Conservation (phyloP, 2,888 invertebrate genomes). For the Ophion obscuratus region DNA sequence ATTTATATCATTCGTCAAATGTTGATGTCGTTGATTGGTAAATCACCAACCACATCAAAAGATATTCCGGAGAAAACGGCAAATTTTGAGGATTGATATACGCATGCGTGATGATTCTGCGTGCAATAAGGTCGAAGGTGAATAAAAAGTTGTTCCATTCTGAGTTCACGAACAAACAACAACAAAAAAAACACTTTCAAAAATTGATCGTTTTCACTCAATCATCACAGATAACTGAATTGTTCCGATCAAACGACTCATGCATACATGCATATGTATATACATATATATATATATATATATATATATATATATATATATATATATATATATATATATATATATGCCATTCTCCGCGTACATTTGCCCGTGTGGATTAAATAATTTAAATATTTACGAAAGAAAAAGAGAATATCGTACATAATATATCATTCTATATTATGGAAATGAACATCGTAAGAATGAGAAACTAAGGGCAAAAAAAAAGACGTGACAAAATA, state of each 20-base stretch:
- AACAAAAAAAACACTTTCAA: slow-evolving; percentile 36
- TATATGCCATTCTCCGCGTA: slow-evolving; percentile 27
- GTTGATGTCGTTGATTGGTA: neutral
- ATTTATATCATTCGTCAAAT: slow-evolving; percentile 6
- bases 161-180: neutral
- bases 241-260: slow-evolving; percentile 14
- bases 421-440: slow-evolving; percentile 36
- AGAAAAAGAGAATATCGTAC: slow-evolving; percentile 63
- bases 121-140: slow-evolving; percentile 2
- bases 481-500: slow-evolving; percentile 17
- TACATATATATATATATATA: slow-evolving; percentile 38
- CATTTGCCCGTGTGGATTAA: slow-evolving; percentile 66
- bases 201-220: slow-evolving; percentile 23
- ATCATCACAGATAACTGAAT: slow-evolving; percentile 39
- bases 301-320: slow-evolving; percentile 5
- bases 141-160: slow-evolving; percentile 6
- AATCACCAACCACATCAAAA: slow-evolving; percentile 12
- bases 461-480: slow-evolving; percentile 23
- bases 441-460: slow-evolving; percentile 28
- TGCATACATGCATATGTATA: slow-evolving; percentile 3
- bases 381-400: slow-evolving; percentile 75
- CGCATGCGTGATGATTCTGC: slow-evolving; percentile 15
- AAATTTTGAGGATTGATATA: slow-evolving; percentile 25
- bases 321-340: slow-evolving; percentile 19
- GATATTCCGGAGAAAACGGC: slow-evolving; percentile 16